Evolutionary conservation across 2,888 invertebrate species (phyloP).

Genomic region (Caenorhabditis parvicauda): DNA sequence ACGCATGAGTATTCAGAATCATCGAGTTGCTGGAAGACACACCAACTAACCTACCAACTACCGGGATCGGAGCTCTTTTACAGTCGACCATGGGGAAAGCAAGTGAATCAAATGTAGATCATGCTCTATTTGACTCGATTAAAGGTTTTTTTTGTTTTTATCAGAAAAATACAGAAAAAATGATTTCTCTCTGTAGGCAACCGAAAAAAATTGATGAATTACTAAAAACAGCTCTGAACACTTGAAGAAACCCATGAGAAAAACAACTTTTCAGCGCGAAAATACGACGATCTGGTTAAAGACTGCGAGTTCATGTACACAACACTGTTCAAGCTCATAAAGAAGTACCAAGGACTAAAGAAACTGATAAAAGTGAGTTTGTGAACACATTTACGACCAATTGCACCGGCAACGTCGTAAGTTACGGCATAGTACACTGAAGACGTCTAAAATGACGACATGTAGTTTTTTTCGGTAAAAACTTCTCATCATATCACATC

Average conservation of each 20-base stretch:
- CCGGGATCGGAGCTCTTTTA: constrained; percentile 57
- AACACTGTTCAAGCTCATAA: constrained; percentile 84
- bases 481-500: no score
- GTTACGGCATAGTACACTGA: no score
- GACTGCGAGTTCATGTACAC: constrained; percentile 92
- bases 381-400: not conserved
- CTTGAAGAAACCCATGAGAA: no score
- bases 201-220: not conserved
- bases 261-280: constrained; percentile 80
- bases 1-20: constrained; percentile 47
- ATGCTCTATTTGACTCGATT: constrained; percentile 45
- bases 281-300: constrained; percentile 83
- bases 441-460: no score
- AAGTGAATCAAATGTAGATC: constrained; percentile 55
- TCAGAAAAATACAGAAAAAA: not conserved
- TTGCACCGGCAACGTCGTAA: no score
- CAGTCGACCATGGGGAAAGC: constrained; percentile 50
- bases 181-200: not conserved
- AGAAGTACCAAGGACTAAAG: constrained; percentile 85
- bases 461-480: no score
- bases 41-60: constrained; percentile 25
- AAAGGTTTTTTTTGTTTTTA: constrained; percentile 38
- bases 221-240: no score
- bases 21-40: constrained; percentile 51
- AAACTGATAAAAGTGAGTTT: constrained; percentile 70